Evolutionary conservation across 2,888 invertebrate species (phyloP), one percentile per base, ranked within the genome.

Genomic region (Macrostomum cliftonense): DNA sequence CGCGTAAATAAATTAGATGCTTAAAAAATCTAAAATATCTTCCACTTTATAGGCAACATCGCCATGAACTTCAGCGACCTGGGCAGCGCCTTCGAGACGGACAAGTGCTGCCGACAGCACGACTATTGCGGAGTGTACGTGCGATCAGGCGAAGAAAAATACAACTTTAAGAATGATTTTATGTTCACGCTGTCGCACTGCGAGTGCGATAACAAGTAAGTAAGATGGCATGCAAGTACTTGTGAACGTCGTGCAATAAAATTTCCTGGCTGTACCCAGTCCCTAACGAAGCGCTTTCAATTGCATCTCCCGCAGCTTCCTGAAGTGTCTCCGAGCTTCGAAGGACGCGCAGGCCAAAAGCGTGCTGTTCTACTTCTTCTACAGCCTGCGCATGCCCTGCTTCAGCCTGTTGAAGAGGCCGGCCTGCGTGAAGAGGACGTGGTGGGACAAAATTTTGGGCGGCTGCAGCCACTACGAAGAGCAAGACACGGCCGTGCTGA

Each of bases 331-430:
- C 56, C 86, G 87, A 68, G 78, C 83, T 71, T 82, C 85, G 0
- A 79, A 79, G 57, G 83, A 84, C 0, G 80, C 82, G 7, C 58
- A 57, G 46, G 14, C 21, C 14, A 56, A 58, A 37, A 55, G 62
- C 53, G 81, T 86, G 12, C 83, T 89, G 11, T 83, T 83, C 61
- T 74, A 91, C 37, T 93, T 87, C 75, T 93, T 93, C 77, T 87
- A 91, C 72, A 77, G 89, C 42, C 81, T 91, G n/a, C 86, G 86
- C 65, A 83, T 85, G 0, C 83, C 86, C 65, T 93, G 93, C 63
- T 91, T 93, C 71, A 77, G 82, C 1, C 73, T 93, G 40, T 82
- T 82, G 61, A 77, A 79, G 1, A 80, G 82, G 56, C 78, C 79
- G 57, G 74, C 79, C 21, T 91, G 91, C 71, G 74, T 76, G 9